phyloP scores from a whole-genome alignment of 2,797 vertebrate genomes.

The Lepus townsendii region DNA sequence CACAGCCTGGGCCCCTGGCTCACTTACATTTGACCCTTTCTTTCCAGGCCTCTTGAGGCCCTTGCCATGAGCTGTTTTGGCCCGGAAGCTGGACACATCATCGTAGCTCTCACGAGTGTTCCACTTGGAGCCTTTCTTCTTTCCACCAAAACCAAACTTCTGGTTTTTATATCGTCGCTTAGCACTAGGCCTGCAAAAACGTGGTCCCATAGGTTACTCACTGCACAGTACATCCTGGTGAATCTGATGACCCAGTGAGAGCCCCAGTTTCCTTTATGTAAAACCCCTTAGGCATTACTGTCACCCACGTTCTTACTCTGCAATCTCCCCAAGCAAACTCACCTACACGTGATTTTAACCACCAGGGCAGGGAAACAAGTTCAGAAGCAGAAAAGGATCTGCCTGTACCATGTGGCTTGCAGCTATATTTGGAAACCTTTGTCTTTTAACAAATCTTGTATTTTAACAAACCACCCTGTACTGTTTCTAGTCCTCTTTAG shows the following conservation, averaged over 20 bases:
- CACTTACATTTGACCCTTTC: constrained; percentile 91
- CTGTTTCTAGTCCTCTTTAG: neutral
- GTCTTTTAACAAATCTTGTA: neutral
- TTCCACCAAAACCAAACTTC: constrained; percentile 98
- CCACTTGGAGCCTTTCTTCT: constrained; percentile 96
- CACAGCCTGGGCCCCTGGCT: neutral
- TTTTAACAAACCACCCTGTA: neutral
- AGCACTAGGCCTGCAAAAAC: constrained; percentile 91
- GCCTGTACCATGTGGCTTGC: neutral
- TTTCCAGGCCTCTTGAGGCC: constrained; percentile 90
- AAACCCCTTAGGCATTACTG: neutral
- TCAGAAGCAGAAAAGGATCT: neutral
- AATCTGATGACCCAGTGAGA: neutral
- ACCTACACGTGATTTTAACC: constrained; percentile 10
- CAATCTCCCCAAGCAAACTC: neutral
- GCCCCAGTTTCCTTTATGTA: neutral
- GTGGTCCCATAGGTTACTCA: neutral
- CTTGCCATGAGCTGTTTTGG: constrained; percentile 92
- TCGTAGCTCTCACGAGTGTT: constrained; percentile 97
- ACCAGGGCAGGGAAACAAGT: neutral
- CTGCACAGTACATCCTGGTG: neutral
- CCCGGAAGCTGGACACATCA: constrained; percentile 94
- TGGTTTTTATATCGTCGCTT: constrained; percentile 97
- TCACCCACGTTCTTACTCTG: neutral
- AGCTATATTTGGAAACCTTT: neutral